phyloP scores from a whole-genome alignment of 1,140 invertebrate genomes.

The Drosophila littoralis region DNA sequence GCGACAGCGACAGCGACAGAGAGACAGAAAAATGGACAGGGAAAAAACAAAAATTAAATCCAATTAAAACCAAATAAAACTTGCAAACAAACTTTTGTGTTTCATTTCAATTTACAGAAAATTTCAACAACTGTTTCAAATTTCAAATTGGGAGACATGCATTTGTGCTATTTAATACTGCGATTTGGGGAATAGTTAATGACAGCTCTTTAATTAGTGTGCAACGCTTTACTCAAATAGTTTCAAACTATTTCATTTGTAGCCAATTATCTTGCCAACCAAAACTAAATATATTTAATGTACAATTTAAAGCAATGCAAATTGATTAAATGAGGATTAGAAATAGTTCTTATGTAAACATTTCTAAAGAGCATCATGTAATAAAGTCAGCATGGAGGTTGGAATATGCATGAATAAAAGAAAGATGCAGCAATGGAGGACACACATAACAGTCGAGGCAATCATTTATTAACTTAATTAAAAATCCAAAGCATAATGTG shows the following conservation, averaged over 20 bases:
- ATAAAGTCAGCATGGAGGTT: too few species aligned
- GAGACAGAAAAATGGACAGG: background rate
- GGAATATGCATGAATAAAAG: too few species aligned
- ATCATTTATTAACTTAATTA: too few species aligned
- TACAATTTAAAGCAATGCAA: background rate
- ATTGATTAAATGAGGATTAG: too few species aligned
- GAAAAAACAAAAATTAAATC: constrained; percentile 15
- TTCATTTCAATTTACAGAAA: constrained; percentile 31
- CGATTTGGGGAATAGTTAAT: constrained; percentile 21
- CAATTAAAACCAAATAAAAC: constrained; percentile 16
- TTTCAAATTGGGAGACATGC: constrained; percentile 13
- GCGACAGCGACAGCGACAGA: background rate
- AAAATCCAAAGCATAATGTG: too few species aligned
- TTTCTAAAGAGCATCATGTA: too few species aligned
- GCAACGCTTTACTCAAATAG: background rate
- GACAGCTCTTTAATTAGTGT: constrained; percentile 30
- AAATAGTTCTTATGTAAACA: too few species aligned
- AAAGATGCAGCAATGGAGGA: too few species aligned
- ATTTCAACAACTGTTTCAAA: constrained; percentile 32
- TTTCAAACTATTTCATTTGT: background rate
- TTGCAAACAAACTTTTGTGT: constrained; percentile 27
- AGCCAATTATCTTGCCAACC: background rate
- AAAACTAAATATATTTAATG: background rate
- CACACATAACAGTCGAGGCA: too few species aligned
- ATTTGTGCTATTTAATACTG: constrained; percentile 3